Conservation (phyloP, 2,888 invertebrate species). For the Crossocerus cetratus region DNA sequence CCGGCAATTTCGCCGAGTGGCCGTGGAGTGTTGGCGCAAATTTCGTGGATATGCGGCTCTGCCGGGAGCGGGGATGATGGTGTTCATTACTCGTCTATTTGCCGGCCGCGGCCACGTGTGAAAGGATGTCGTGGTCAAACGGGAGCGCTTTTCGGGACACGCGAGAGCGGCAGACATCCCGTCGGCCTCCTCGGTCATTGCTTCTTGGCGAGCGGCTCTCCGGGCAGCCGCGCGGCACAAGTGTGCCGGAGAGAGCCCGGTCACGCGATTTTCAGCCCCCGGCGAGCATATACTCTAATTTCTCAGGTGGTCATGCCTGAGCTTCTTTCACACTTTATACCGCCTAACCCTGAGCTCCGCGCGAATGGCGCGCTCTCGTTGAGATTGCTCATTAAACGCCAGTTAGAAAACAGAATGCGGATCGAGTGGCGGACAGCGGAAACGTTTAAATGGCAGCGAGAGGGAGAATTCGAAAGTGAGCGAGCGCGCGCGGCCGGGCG, state of each 20-base stretch:
- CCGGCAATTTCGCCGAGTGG: neutral
- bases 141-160: constrained; percentile 59
- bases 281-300: constrained; percentile 44
- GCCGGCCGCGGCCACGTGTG: constrained; percentile 58
- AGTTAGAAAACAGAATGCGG: neutral
- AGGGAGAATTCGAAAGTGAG: constrained; percentile 43
- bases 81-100: constrained; percentile 57
- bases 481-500: constrained; percentile 6
- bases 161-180: constrained; percentile 47
- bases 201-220: constrained; percentile 25
- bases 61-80: constrained; percentile 28
- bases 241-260: constrained; percentile 44
- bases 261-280: constrained; percentile 60
- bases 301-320: constrained; percentile 33
- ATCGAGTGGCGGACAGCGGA: constrained; percentile 1
- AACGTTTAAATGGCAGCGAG: constrained; percentile 39
- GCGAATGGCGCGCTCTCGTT: neutral
- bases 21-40: neutral
- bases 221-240: neutral
- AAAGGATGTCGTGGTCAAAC: constrained; percentile 65
- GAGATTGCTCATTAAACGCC: neutral
- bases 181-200: constrained; percentile 46
- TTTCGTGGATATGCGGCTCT: constrained; percentile 7
- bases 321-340: constrained; percentile 16
- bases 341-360: neutral